phyloP scores from a whole-genome alignment of 2,888 invertebrate genomes.

The Chaetogeoica ovagalla region DNA sequence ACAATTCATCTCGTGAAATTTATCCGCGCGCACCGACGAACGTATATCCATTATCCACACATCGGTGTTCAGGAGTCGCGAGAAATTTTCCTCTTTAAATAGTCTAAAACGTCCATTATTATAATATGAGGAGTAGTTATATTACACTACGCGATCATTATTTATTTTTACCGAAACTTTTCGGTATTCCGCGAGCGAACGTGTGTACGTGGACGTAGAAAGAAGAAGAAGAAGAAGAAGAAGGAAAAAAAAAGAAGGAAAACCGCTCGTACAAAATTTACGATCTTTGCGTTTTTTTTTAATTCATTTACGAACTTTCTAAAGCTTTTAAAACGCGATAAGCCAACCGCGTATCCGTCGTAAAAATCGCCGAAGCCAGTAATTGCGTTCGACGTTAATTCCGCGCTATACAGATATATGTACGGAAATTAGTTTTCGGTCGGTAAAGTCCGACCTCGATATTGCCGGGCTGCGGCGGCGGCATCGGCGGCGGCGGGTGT shows the following conservation, averaged over 20 bases:
- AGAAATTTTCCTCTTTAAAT: not conserved
- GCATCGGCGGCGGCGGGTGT: too few species aligned
- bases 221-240: not conserved
- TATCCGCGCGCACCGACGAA: too few species aligned
- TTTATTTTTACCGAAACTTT: constrained; percentile 5
- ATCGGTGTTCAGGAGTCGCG: not conserved
- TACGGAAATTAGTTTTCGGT: constrained; percentile 33
- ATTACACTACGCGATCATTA: not conserved
- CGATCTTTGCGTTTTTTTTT: constrained; percentile 9
- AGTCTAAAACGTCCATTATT: too few species aligned
- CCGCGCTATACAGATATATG: not conserved
- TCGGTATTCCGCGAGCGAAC: not conserved
- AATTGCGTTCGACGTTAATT: constrained; percentile 34
- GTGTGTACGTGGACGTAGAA: not conserved
- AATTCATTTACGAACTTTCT: constrained; percentile 30
- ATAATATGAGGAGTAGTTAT: too few species aligned
- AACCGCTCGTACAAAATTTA: constrained; percentile 5
- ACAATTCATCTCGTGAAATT: too few species aligned
- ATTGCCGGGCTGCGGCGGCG: too few species aligned
- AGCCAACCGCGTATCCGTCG: constrained; percentile 12
- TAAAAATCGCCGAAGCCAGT: constrained; percentile 14
- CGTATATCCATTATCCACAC: too few species aligned
- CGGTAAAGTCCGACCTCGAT: constrained; percentile 2
- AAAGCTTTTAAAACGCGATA: constrained; percentile 38
- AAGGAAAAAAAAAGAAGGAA: not conserved